Evolutionary conservation across 2,113 vertebrate genomes (phyloP).

Genomic region (Dipodomys ordii): DNA sequence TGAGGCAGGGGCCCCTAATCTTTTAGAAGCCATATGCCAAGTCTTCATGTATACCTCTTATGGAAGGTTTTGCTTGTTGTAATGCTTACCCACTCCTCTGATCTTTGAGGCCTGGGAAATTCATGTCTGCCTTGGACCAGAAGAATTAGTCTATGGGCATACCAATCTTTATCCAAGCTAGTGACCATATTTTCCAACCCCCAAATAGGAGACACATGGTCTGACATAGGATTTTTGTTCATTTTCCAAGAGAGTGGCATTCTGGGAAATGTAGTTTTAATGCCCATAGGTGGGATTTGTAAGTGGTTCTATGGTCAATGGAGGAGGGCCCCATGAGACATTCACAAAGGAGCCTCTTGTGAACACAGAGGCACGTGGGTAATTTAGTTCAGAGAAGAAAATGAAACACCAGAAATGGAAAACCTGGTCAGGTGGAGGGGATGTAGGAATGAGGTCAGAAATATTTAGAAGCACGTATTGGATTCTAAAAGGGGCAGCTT

Average conservation of each 20-base stretch:
- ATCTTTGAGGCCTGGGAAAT: constrained; percentile 67
- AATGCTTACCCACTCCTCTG: neutral
- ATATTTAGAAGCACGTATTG: neutral
- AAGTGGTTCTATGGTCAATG: neutral
- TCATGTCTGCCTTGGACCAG: constrained; percentile 58
- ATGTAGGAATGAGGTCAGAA: neutral
- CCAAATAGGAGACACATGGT: constrained; percentile 77
- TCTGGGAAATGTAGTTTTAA: constrained; percentile 80
- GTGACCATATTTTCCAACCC: constrained; percentile 79
- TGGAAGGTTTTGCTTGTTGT: constrained; percentile 68
- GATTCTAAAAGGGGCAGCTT: constrained; percentile 10
- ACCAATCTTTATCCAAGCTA: constrained; percentile 73
- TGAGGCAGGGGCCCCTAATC: constrained; percentile 48
- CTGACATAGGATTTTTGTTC: constrained; percentile 66
- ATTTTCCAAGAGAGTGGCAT: constrained; percentile 58
- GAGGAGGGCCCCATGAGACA: neutral
- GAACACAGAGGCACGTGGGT: neutral
- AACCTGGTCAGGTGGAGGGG: neutral
- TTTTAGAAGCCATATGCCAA: constrained; percentile 51
- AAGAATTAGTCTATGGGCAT: constrained; percentile 69
- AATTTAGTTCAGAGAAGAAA: constrained; percentile 41
- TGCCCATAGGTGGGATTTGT: neutral
- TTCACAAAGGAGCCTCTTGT: neutral
- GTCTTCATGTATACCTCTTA: constrained; percentile 64
- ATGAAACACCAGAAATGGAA: neutral